Base-by-base conservation (phyloP, 2,797 vertebrate species). In the Brachymystax lenok region DNA sequence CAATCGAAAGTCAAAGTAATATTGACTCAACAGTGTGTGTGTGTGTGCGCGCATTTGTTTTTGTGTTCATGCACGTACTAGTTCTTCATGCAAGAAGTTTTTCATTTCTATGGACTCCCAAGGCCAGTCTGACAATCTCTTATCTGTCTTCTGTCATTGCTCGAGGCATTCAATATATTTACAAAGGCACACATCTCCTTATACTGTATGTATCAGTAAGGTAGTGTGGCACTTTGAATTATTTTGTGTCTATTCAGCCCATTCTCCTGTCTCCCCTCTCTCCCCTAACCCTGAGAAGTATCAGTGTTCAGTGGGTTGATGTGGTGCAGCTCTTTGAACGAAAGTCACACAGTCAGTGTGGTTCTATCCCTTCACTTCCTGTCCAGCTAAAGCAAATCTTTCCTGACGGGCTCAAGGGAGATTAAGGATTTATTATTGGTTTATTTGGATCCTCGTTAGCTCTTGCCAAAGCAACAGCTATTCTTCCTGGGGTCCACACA, bases 341-440 rank as follows among this genome's bases (percentile, higher is more conserved):
- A 16, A 79, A 74, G 84, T 77, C 79, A 83, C 80, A 79, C 75
- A 84, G 81, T 79, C 80, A 83, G 80, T 6, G 66, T 80, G 84
- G n/a, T 67, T 28, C 59, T 69, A n/a, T 74, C 71, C 69, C 59
- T 67, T 67, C 73, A 76, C 52, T 68, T 68, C 67, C 59, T 50
- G 35, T 51, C 40, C 68, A 40, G 56, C 69, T 30, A 24, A 59
- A 74, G 74, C 75, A 52, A 86, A 87, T 85, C 85, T 86, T 79
- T 83, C 71, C 79, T 79, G 77, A 74, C 81, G 33, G 76, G 77
- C 75, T 70, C 64, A 71, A 77, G 73, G 76, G 82, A 74, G 40
- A 46, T 46, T 46, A 46, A 46, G 40, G 2, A 10, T 46, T 46
- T 7, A 35, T 35, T 46, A 1, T 46, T 46, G 40, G 40, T 46